Evolutionary conservation across 2,888 invertebrate species (phyloP), one percentile per base, ranked within the genome.

Genomic region (Parnassius smintheus): DNA sequence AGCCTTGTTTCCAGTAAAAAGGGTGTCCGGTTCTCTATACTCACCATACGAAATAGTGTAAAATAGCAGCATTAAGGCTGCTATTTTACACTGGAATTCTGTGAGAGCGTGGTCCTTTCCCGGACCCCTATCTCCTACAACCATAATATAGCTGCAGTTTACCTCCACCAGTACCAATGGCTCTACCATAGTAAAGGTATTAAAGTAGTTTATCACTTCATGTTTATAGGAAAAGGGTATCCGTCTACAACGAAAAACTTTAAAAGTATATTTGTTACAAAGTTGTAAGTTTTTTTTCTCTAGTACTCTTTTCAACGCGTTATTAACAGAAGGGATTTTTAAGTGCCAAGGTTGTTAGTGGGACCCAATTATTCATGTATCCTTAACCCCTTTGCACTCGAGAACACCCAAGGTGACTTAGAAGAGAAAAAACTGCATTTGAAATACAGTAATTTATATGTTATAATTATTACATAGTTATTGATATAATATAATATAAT

Each of bases 281-380:
- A 35, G 35, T 49, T 49, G 49, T 49, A 2, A 18, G 1, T 18
- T 35, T 61, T 46, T 46, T 61, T 61, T 44, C 60, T 61, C 51
- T 49, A 12, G 22, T 35, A 35, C 56, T 56, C 51, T 44, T 46
- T 49, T 9, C 49, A 13, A 49, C 13, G 13, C 49, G 13, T 49
- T 56, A 50, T 61, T 22, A 56, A 55, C 61, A 56, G 18, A 18
- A 59, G 59, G 46, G 56, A 61, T 56, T 56, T 50, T 45, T 13
- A 61, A 61, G 61, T 56, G 56, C 35, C 11, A 49, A 48, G 48
- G 59, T 60, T 60, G 59, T 60, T 54, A 49, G 13, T 49, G 54
- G 48, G 18, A 18, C 41, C 2, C 22, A 22, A 60, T 60, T 54
- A 60, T 60, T 60, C 48, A 60, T 60, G 22, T 59, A 22, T 22